Conservation (phyloP, 1,140 invertebrate species). For the Meloidogyne exigua region DNA sequence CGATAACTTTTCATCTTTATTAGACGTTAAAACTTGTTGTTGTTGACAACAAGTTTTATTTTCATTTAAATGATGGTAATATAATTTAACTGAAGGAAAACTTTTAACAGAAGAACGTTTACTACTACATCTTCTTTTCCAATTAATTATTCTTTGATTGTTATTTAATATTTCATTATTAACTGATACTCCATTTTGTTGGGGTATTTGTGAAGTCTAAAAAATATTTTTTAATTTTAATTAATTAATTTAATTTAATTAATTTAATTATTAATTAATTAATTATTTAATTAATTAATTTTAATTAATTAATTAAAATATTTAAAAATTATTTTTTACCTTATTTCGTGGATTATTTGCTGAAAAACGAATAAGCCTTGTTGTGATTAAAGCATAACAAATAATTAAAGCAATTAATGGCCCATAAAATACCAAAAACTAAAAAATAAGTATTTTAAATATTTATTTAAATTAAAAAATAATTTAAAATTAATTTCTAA, state of each 20-base stretch:
- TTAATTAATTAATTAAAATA: background rate
- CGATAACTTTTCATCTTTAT: background rate
- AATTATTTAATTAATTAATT: no score
- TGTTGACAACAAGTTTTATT: background rate
- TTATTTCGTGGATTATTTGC: constrained; percentile 18
- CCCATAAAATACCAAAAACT: constrained; percentile 61
- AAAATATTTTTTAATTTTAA: no score
- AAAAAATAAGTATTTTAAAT: constrained; percentile 8
- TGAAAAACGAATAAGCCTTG: constrained; percentile 32
- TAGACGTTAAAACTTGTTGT: background rate
- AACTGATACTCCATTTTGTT: background rate
- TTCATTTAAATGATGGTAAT: background rate
- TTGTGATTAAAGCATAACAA: constrained; percentile 55
- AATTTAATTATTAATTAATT: no score
- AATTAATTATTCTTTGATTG: background rate
- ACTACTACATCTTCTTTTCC: background rate
- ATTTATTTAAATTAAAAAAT: no score
- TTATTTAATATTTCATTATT: background rate
- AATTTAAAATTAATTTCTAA: background rate
- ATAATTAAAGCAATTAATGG: constrained; percentile 53
- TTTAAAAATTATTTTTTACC: background rate
- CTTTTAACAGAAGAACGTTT: constrained; percentile 12
- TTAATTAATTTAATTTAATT: no score
- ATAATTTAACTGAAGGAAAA: constrained; percentile 10
- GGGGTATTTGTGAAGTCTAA: no score